Evolutionary conservation across 2,113 vertebrate genomes (phyloP).

Genomic region (Columba livia): DNA sequence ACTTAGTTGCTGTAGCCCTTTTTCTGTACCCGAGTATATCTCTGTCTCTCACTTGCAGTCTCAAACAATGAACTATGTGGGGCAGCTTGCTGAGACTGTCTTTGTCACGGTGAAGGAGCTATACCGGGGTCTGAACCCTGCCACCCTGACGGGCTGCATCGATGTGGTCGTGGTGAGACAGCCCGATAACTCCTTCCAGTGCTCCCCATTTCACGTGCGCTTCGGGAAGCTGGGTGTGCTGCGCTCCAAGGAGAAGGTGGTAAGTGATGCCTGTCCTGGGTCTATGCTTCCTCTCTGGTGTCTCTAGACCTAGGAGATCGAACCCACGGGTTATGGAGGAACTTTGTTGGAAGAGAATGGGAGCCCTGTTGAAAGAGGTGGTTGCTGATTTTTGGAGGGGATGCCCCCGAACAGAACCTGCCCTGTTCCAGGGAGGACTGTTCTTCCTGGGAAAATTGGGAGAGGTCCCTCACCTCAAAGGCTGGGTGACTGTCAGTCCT

Average conservation of each 20-base stretch:
- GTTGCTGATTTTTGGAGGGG: not conserved
- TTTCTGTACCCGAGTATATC: not conserved
- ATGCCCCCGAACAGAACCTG: not conserved
- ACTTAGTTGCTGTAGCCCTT: not conserved
- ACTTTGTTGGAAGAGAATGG: not conserved
- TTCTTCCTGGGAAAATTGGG: not conserved
- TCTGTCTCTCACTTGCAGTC: slow-evolving; percentile 51
- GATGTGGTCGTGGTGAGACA: slow-evolving; percentile 94
- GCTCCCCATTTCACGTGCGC: slow-evolving; percentile 93
- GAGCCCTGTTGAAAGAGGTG: not conserved
- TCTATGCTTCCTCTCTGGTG: not conserved
- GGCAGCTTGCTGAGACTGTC: slow-evolving; percentile 89
- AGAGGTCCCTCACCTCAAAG: not conserved
- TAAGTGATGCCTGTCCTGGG: slow-evolving; percentile 65
- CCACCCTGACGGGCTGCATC: slow-evolving; percentile 89
- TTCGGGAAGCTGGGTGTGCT: slow-evolving; percentile 96
- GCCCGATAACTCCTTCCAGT: slow-evolving; percentile 86
- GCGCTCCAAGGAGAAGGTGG: slow-evolving; percentile 91
- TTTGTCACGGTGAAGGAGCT: slow-evolving; percentile 89
- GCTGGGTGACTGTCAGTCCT: not conserved
- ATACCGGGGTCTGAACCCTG: slow-evolving; percentile 89
- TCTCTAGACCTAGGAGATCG: not conserved
- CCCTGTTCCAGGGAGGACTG: not conserved
- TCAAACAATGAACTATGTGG: slow-evolving; percentile 93
- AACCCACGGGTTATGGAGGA: not conserved